phyloP scores from a whole-genome alignment of 2,113 vertebrate genomes.

The Nycticebus coucang region DNA sequence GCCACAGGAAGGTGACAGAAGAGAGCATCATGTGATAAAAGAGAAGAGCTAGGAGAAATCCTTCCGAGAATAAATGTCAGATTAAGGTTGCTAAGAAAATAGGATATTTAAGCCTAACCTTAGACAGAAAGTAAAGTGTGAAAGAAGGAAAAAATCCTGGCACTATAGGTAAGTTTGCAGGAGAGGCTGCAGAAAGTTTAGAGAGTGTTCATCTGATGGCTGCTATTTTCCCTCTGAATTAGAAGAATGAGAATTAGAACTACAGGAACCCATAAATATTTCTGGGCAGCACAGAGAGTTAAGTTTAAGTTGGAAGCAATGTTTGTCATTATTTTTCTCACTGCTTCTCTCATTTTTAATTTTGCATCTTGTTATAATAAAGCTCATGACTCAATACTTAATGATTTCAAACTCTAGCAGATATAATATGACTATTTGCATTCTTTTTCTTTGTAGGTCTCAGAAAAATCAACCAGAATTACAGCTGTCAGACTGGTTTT shows the following conservation, averaged over 20 bases:
- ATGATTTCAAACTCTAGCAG: background rate
- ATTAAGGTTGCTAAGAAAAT: background rate
- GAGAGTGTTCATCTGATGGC: background rate
- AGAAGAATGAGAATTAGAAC: background rate
- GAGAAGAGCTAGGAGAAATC: background rate
- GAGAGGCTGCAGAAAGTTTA: background rate
- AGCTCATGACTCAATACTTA: background rate
- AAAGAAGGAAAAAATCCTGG: background rate
- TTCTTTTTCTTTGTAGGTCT: constrained; percentile 56
- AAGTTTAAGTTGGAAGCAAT: background rate
- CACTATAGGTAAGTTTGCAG: background rate
- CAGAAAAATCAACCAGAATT: constrained; percentile 16
- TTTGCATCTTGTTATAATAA: background rate
- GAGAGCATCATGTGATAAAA: background rate
- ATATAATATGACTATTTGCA: background rate
- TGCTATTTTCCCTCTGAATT: constrained; percentile 1
- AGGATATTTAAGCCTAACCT: background rate
- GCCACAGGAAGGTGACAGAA: background rate
- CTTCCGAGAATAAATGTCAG: background rate
- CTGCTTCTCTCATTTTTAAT: background rate
- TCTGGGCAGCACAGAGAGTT: background rate
- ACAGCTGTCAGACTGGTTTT: constrained; percentile 51
- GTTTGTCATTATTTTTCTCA: background rate
- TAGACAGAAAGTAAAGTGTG: background rate
- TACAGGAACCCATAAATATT: background rate